A percentile compares a stretch with the other conserved stretches of the same genome.
These are phyloP conservation scores for Acleris sparsana DNA, from an alignment of 2,888 invertebrate genomes.

Conservation along the genomic window DNA sequence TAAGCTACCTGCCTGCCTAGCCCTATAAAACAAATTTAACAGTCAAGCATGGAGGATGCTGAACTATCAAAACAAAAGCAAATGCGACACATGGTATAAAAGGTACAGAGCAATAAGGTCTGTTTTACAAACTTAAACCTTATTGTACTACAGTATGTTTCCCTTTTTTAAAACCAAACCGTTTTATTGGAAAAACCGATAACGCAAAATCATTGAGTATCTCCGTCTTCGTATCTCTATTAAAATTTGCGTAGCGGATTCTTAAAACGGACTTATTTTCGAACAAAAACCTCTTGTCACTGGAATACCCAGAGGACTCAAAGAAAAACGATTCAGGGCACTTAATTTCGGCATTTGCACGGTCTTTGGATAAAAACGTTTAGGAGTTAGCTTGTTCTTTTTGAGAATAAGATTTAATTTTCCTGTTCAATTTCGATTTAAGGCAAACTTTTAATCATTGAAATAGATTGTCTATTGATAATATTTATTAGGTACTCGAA, in stretches of 20 bases:
- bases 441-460: not conserved
- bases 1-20: no score
- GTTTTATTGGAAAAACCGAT: not conserved
- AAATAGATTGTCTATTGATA: not conserved
- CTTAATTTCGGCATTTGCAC: slow-evolving; percentile 26
- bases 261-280: slow-evolving; percentile 7
- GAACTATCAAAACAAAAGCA: no score
- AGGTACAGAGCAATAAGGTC: no score
- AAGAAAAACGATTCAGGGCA: slow-evolving; percentile 16
- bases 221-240: not conserved
- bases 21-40: no score
- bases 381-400: slow-evolving; percentile 13
- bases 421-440: slow-evolving; percentile 15
- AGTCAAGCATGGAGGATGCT: no score
- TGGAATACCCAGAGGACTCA: slow-evolving; percentile 13
- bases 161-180: not conserved
- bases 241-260: not conserved
- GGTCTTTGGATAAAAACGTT: slow-evolving; percentile 10
- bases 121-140: no score
- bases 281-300: slow-evolving; percentile 6
- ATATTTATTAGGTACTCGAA: no score
- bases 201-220: not conserved
- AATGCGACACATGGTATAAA: no score
- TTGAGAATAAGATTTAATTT: slow-evolving; percentile 16
- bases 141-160: no score